phyloP scores from a whole-genome alignment of 2,797 vertebrate species.

The Lagocephalus sceleratus region DNA sequence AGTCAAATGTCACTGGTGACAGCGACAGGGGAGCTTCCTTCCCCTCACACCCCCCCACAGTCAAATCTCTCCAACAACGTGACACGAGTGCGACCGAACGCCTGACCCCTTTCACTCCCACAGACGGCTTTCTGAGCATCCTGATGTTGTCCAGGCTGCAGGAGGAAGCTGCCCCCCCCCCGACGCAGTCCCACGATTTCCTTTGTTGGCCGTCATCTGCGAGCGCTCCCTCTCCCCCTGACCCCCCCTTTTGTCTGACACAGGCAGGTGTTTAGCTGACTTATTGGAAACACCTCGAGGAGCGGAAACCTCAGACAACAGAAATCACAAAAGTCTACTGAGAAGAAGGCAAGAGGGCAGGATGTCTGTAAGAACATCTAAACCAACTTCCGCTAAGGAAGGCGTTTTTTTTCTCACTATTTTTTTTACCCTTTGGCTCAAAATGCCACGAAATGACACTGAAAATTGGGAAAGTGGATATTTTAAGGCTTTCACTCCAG shows the following conservation, averaged over 20 bases:
- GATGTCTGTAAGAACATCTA: too few species aligned
- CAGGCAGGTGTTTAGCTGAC: slow-evolving; percentile 53
- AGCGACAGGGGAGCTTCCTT: not conserved
- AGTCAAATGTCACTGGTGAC: slow-evolving; percentile 11
- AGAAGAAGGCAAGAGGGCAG: too few species aligned
- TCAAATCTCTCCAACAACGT: slow-evolving; percentile 30
- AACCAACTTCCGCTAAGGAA: too few species aligned
- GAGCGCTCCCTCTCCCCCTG: slow-evolving; percentile 9
- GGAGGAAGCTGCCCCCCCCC: slow-evolving; percentile 32
- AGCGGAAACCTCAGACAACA: slow-evolving; percentile 17
- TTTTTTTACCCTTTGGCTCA: too few species aligned
- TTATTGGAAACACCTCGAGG: slow-evolving; percentile 22
- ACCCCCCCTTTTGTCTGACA: slow-evolving; percentile 35
- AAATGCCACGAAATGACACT: not conserved
- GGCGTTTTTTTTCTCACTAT: not conserved
- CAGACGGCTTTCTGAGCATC: slow-evolving; percentile 29
- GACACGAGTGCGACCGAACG: slow-evolving; percentile 35
- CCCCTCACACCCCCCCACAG: slow-evolving; percentile 11
- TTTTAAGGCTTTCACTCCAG: too few species aligned
- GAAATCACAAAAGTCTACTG: too few species aligned
- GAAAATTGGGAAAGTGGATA: too few species aligned
- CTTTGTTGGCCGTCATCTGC: slow-evolving; percentile 37
- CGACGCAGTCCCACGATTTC: slow-evolving; percentile 43
- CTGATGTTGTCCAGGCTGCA: slow-evolving; percentile 10
- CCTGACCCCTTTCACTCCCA: slow-evolving; percentile 39